Evolutionary conservation across 2,113 vertebrate genomes (phyloP).

Genomic region (Circaetus cinerascens): DNA sequence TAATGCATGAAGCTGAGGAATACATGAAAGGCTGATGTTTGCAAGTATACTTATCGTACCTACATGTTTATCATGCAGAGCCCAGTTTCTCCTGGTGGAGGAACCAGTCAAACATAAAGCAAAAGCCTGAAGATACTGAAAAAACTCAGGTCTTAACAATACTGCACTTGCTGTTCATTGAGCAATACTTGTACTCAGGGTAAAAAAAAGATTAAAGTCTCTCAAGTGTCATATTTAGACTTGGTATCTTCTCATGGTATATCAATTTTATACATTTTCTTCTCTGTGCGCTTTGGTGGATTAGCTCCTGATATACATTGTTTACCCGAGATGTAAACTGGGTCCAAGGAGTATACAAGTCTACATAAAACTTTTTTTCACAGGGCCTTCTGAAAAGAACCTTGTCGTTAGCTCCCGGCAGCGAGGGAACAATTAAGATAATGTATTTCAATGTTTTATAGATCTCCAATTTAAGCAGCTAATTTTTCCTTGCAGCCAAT

Average conservation of each 20-base stretch:
- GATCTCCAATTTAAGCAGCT: neutral
- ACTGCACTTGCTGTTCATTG: neutral
- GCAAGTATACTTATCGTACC: neutral
- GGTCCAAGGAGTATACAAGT: neutral
- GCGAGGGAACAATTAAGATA: neutral
- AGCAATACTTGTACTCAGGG: neutral
- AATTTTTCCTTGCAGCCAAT: neutral
- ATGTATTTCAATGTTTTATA: neutral
- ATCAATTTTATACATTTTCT: neutral
- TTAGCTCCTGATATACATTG: neutral
- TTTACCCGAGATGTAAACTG: neutral
- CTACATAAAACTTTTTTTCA: neutral
- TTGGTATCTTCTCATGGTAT: neutral
- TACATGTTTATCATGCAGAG: neutral
- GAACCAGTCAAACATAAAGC: neutral
- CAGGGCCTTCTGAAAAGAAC: neutral
- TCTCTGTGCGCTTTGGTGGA: neutral
- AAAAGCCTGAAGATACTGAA: neutral
- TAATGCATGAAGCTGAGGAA: neutral
- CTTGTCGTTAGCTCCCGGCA: neutral
- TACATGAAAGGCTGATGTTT: neutral
- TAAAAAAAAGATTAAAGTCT: neutral
- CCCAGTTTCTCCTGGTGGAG: neutral
- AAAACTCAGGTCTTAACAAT: neutral
- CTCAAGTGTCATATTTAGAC: neutral